Evolutionary conservation across 2,888 invertebrate genomes (phyloP).

Genomic region (Thymelicus sylvestris): DNA sequence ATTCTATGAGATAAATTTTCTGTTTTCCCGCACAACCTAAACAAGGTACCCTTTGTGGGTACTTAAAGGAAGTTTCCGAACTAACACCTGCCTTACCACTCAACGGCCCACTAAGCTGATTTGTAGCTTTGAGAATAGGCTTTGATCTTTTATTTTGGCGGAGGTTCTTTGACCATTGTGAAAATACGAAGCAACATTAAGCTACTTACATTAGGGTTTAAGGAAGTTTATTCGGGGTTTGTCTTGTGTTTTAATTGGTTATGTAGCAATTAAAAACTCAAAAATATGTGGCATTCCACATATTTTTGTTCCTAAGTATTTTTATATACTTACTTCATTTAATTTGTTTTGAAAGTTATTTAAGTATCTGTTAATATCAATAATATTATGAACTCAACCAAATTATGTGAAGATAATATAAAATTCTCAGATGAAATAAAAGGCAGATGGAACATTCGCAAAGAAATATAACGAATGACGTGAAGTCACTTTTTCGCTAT

Average conservation of each 20-base stretch:
- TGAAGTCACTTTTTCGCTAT: no score
- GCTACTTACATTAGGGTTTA: not conserved
- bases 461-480: no score
- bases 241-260: not conserved
- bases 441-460: no score
- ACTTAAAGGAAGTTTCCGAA: constrained; percentile 17
- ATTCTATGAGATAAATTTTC: constrained; percentile 21
- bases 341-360: no score
- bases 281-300: no score
- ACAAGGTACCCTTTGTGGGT: constrained; percentile 17
- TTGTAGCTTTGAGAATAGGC: constrained; percentile 21
- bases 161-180: constrained; percentile 21
- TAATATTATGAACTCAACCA: no score
- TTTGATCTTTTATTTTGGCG: constrained; percentile 10
- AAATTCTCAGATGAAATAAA: no score
- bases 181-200: constrained; percentile 18
- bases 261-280: no score
- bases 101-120: constrained; percentile 23
- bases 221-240: not conserved
- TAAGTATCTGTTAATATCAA: no score
- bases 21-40: constrained; percentile 18
- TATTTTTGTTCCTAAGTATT: no score
- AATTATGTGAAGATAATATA: no score
- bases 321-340: no score
- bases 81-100: constrained; percentile 21